Conservation (phyloP, 2,888 invertebrate genomes). For the Troglohyphantes excavatus region DNA sequence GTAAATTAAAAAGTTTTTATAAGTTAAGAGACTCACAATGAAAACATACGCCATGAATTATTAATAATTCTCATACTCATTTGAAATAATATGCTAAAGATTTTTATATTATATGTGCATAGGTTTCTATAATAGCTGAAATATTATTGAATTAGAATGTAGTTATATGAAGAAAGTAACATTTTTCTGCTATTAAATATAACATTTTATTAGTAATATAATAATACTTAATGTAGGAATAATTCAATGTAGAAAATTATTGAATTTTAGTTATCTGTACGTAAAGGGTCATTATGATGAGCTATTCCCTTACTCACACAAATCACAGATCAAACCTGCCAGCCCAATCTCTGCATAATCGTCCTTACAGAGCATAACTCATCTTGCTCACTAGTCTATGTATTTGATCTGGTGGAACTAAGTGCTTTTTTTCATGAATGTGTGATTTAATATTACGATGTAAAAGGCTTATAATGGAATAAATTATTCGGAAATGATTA, state of each 20-base stretch:
- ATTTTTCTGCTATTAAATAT: background rate
- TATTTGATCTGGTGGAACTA: background rate
- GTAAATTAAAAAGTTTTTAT: no score
- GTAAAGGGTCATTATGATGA: background rate
- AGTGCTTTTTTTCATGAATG: background rate
- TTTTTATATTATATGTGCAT: background rate
- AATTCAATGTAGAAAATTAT: background rate
- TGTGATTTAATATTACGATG: background rate
- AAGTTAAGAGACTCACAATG: background rate
- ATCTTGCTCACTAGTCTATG: background rate
- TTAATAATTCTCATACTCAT: no score
- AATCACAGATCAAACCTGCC: background rate
- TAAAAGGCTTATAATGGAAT: background rate
- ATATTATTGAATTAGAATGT: background rate
- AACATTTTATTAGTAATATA: background rate
- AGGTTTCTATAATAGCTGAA: no score
- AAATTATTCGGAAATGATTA: background rate
- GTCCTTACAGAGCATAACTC: background rate
- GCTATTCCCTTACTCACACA: background rate
- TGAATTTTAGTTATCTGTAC: background rate
- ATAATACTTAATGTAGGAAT: background rate
- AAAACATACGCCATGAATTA: background rate
- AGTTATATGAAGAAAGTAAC: background rate
- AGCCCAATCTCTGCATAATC: background rate
- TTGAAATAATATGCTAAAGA: background rate